Conservation (phyloP, 2,888 invertebrate genomes). For the Ochropacha duplaris region DNA sequence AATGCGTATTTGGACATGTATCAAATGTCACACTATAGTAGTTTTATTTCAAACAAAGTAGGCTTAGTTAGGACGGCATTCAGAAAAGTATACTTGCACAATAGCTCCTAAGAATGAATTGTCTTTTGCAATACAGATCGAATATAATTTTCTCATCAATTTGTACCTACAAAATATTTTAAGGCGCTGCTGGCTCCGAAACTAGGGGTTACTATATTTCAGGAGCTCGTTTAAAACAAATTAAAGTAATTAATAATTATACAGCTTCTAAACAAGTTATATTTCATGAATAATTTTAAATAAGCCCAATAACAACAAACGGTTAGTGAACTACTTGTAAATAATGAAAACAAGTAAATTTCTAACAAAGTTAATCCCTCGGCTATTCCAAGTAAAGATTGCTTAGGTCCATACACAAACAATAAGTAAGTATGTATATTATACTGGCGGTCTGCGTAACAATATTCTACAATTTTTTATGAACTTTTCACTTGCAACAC, state of each 20-base stretch:
- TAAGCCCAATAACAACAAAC: background rate
- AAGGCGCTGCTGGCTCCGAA: too few relatives aligned
- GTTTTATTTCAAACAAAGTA: too few relatives aligned
- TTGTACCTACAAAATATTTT: too few relatives aligned
- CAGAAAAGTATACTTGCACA: too few relatives aligned
- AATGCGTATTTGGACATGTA: too few relatives aligned
- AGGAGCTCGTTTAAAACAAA: too few relatives aligned
- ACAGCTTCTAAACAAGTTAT: background rate
- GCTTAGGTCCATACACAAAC: background rate
- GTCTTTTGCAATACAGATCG: too few relatives aligned
- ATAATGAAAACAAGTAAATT: background rate
- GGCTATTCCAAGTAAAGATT: background rate
- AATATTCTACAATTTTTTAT: slow-evolving; percentile 41
- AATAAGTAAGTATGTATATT: background rate
- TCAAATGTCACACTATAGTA: too few relatives aligned
- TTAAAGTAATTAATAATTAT: background rate
- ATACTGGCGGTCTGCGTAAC: background rate
- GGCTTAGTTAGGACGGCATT: too few relatives aligned
- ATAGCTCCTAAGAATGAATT: too few relatives aligned
- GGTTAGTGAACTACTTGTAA: background rate
- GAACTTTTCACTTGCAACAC: slow-evolving; percentile 29
- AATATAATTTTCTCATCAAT: too few relatives aligned
- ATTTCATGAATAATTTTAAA: background rate
- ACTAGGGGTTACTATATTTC: too few relatives aligned
- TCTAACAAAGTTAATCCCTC: background rate